Conservation (phyloP, 2,888 invertebrate genomes). For the Andrena praecox region DNA sequence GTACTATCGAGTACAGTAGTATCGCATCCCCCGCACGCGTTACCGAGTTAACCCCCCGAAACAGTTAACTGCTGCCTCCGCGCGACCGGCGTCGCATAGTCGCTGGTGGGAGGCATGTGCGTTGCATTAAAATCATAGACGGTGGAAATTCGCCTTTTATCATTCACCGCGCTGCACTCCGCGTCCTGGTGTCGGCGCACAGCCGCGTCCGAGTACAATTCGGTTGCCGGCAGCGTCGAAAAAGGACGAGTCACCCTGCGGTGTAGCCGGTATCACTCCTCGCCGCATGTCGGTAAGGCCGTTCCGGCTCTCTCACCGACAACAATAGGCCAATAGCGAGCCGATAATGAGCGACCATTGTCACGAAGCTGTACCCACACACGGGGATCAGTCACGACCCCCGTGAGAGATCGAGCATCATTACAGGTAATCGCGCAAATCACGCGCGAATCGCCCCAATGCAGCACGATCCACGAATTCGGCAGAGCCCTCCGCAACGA, state of each 20-base stretch:
- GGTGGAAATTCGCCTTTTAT: slow-evolving; percentile 60
- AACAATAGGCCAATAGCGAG: slow-evolving; percentile 84
- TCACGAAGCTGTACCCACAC: slow-evolving; percentile 77
- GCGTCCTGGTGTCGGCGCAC: slow-evolving; percentile 34
- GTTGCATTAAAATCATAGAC: slow-evolving; percentile 61
- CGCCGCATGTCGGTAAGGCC: slow-evolving; percentile 76
- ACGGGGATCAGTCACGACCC: slow-evolving; percentile 75
- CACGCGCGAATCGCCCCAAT: slow-evolving; percentile 71
- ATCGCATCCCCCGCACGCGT: too few relatives aligned
- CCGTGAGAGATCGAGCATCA: slow-evolving; percentile 75
- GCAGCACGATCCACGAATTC: slow-evolving; percentile 69
- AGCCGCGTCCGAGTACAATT: slow-evolving; percentile 46
- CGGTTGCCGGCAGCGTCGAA: slow-evolving; percentile 64
- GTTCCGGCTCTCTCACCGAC: slow-evolving; percentile 80
- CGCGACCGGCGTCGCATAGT: too few relatives aligned
- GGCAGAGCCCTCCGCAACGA: slow-evolving; percentile 20
- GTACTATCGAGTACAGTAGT: too few relatives aligned
- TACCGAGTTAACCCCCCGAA: too few relatives aligned
- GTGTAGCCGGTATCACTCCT: slow-evolving; percentile 77
- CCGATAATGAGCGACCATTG: slow-evolving; percentile 82
- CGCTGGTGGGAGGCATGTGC: background rate
- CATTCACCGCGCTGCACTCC: slow-evolving; percentile 39
- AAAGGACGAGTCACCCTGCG: slow-evolving; percentile 78
- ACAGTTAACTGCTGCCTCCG: too few relatives aligned
- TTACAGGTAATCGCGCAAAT: slow-evolving; percentile 82